Base-by-base conservation (phyloP, 2,113 vertebrate species). In the Toxostoma redivivum region DNA sequence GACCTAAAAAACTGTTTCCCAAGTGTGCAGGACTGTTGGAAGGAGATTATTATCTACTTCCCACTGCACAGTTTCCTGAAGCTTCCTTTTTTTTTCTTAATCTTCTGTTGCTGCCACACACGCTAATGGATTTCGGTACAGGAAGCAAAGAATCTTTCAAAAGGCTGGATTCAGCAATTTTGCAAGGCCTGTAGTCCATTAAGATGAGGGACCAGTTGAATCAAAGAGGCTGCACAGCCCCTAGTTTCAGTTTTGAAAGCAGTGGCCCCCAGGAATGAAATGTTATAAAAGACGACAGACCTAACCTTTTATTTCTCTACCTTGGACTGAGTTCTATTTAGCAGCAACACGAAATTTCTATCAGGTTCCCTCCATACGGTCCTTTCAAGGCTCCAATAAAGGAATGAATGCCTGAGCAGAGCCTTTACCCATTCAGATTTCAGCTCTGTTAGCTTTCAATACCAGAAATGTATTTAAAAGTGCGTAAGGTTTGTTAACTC, bases 361-460 rank as follows among this genome's bases (percentile, higher is more conserved):
- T 98, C 97, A 92, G 92, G 92, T 97, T 97, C 88, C 71, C 73
- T 97, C 96, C 97, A 93, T 88, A 95, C 47, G 35, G 82, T 91
- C 95, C 90, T 98, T 98, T 98, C 97, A 98, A 62, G 86, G 83
- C 94, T 89, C 67, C 92, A 81, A 98, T 95, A 98, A 98, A 98
- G 92, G 97, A 96, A 64, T 97, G 97, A 98, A 98, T 98, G 60
- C 97, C 84, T 83, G 96, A 97, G 94, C 92, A 85, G 92, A 97
- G 96, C 93, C 83, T 95, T 94, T 97, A 82, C 92, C 96, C 93
- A 97, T 98, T 98, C 97, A 97, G 86, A 97, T 98, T 98, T 98
- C 97, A 98, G 98, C 97, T 98, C 97, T 96, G 95, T 97, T 98
- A 97, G 83, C 89, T 98, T 95, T 98, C 97, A 98, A 98, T 98